A percentile compares a stretch with the other conserved stretches of the same genome.
Evolutionary conservation across 2,113 vertebrate species (phyloP).

Genomic region (Syrmaticus mikado): DNA sequence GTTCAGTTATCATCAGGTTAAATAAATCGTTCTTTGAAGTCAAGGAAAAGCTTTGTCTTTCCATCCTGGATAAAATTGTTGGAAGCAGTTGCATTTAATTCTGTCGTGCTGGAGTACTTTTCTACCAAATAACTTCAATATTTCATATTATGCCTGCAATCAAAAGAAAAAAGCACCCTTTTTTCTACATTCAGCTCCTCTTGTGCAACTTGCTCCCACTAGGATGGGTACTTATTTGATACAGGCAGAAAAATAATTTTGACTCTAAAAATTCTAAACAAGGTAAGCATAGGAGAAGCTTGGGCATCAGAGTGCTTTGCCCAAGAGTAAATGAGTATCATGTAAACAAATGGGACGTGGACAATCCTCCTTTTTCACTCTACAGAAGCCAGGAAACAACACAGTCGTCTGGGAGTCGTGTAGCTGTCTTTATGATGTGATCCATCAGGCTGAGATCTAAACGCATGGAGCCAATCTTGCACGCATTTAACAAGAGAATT

Average conservation of each 20-base stretch:
- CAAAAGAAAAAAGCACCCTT: background rate
- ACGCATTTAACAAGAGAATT: slow-evolving; percentile 7
- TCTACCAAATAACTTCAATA: background rate
- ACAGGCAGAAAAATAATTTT: background rate
- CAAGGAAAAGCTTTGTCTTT: background rate
- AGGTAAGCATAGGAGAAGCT: background rate
- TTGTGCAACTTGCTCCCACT: background rate
- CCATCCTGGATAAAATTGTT: background rate
- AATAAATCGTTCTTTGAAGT: background rate
- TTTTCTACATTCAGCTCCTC: background rate
- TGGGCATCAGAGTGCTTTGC: background rate
- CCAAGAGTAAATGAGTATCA: background rate
- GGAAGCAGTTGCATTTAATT: background rate
- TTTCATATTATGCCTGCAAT: background rate
- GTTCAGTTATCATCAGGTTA: background rate
- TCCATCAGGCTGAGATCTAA: background rate
- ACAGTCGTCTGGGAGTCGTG: background rate
- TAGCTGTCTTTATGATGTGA: background rate
- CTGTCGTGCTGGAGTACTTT: background rate
- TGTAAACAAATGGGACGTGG: background rate
- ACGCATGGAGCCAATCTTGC: background rate
- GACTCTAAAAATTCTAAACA: background rate
- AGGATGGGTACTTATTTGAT: background rate
- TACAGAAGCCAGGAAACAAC: background rate
- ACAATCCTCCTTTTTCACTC: background rate